These are phyloP conservation scores for Aselliscus stoliczkanus DNA, from an alignment of 2,797 vertebrate genomes.

Conservation along the genomic window DNA sequence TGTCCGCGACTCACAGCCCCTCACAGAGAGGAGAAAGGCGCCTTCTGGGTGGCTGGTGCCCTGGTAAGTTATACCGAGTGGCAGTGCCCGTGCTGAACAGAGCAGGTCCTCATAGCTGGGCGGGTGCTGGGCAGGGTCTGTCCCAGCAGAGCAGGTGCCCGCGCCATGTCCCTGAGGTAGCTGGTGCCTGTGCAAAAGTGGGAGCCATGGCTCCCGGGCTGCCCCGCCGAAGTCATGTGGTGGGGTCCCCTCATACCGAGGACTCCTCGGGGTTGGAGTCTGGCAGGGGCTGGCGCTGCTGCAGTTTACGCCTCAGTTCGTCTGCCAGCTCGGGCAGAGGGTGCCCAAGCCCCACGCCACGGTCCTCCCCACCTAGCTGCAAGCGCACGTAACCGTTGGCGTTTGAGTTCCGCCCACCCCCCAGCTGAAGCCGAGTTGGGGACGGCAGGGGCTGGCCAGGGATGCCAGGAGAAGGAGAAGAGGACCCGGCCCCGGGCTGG, in stretches of 20 bases:
- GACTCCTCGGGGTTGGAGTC: slow-evolving; percentile 98
- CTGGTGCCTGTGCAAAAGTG: slow-evolving; percentile 62
- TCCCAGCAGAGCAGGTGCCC: slow-evolving; percentile 51
- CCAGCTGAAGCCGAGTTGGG: slow-evolving; percentile 94
- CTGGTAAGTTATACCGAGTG: slow-evolving; percentile 61
- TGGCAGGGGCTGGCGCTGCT: slow-evolving; percentile 93
- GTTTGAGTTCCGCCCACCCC: slow-evolving; percentile 90
- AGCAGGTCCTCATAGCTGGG: slow-evolving; percentile 64
- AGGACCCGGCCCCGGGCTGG: slow-evolving; percentile 80
- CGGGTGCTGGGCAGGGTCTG: background rate
- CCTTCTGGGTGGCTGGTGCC: slow-evolving; percentile 26
- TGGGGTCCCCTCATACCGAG: slow-evolving; percentile 85
- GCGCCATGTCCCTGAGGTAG: slow-evolving; percentile 79
- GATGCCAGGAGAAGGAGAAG: slow-evolving; percentile 81
- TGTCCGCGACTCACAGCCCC: slow-evolving; percentile 51
- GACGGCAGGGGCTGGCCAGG: slow-evolving; percentile 91
- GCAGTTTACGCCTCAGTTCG: slow-evolving; percentile 93
- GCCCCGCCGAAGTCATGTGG: background rate
- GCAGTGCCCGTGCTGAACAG: slow-evolving; percentile 68
- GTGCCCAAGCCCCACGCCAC: slow-evolving; percentile 89
- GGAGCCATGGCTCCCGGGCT: background rate
- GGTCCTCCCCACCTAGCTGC: slow-evolving; percentile 90
- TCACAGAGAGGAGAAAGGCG: slow-evolving; percentile 47
- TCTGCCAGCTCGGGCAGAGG: slow-evolving; percentile 88
- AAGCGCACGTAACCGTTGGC: slow-evolving; percentile 97